Percentiles rank a stretch among this genome's conserved stretches.
Conservation (phyloP, 2,888 invertebrate species). For the Habroteleia sp. region DNA sequence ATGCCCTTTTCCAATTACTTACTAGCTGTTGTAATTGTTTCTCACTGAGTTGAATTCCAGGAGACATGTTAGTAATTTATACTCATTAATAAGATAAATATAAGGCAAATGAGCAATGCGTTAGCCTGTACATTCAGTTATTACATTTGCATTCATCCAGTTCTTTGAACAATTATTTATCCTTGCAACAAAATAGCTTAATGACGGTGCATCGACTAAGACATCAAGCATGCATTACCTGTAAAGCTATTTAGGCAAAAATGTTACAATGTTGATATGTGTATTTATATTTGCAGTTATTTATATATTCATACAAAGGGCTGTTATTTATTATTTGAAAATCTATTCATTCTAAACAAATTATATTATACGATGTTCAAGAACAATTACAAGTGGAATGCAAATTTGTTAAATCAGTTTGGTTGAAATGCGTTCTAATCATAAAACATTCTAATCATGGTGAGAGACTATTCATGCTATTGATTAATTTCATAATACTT, state of each 20-base stretch:
- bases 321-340: too few relatives aligned
- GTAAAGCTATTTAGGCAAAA: slow-evolving; percentile 68
- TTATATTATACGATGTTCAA: too few relatives aligned
- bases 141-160: slow-evolving; percentile 48
- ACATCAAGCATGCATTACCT: slow-evolving; percentile 70
- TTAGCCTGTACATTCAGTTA: slow-evolving; percentile 51
- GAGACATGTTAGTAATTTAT: slow-evolving; percentile 75
- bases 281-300: not conserved
- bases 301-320: not conserved
- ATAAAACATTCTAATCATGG: too few relatives aligned
- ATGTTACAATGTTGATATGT: slow-evolving; percentile 8
- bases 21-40: slow-evolving; percentile 84
- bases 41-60: slow-evolving; percentile 79
- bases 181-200: slow-evolving; percentile 51
- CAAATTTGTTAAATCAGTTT: too few relatives aligned
- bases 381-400: too few relatives aligned
- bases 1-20: slow-evolving; percentile 73
- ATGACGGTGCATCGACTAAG: slow-evolving; percentile 63
- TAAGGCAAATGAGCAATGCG: slow-evolving; percentile 55
- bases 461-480: not conserved
- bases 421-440: too few relatives aligned
- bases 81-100: slow-evolving; percentile 68
- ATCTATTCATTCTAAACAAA: too few relatives aligned
- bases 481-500: not conserved
- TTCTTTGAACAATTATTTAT: slow-evolving; percentile 29